Conservation (phyloP, 2,113 vertebrate genomes). For the Sinocyclocheilus anophthalmus region DNA sequence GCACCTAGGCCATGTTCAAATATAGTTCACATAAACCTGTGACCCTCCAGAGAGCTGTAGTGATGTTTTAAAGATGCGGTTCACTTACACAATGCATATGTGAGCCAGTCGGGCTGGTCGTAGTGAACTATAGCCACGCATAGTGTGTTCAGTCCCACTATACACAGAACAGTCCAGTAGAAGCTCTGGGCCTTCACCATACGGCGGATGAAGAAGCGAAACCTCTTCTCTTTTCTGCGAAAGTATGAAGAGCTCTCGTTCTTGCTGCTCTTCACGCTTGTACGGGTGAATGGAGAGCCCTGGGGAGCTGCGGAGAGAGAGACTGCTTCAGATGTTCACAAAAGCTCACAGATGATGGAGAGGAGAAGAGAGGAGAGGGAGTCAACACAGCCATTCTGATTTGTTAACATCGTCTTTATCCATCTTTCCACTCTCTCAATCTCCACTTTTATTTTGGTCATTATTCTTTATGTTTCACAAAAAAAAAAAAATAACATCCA, state of each 20-base stretch:
- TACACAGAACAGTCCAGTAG: conserved; percentile 93
- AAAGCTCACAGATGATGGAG: neutral
- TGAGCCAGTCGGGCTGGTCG: conserved; percentile 89
- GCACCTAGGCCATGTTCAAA: neutral
- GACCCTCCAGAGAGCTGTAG: conserved; percentile 1
- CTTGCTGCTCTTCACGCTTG: conserved; percentile 90
- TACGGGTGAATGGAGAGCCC: conserved; percentile 91
- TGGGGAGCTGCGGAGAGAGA: conserved; percentile 66
- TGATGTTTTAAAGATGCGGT: neutral
- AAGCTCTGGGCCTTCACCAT: conserved; percentile 97
- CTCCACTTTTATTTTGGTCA: neutral
- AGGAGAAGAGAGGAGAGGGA: neutral
- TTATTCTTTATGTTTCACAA: neutral
- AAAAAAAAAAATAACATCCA: neutral
- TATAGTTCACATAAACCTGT: conserved; percentile 22
- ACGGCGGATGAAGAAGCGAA: conserved; percentile 92
- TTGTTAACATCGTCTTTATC: neutral
- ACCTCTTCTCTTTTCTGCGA: conserved; percentile 91
- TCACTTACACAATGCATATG: conserved; percentile 88
- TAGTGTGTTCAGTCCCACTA: conserved; percentile 92
- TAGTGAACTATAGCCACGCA: conserved; percentile 98
- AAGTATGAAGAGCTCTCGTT: conserved; percentile 91
- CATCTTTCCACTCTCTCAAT: neutral
- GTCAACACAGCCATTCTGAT: neutral
- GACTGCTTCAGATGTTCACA: conserved; percentile 55